Base-by-base conservation (phyloP, 30 jellyfish, hydroid and myxozoan species). In the Hydra vulgaris region DNA sequence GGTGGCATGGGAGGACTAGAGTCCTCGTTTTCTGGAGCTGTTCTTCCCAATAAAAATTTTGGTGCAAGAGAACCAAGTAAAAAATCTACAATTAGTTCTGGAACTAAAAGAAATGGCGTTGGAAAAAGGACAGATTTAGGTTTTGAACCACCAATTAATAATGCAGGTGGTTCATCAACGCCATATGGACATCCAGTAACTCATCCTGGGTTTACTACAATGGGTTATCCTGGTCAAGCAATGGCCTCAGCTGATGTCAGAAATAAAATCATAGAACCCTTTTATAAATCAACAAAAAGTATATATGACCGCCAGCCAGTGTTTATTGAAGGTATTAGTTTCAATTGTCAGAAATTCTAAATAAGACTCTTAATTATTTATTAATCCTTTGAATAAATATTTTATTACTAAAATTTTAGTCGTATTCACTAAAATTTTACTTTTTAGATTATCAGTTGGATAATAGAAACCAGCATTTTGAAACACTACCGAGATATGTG, bases 121-220 rank as follows among this genome's bases (percentile, higher is more conserved):
- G 61, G 61, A 40, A 69, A 21, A 69, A 21, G 27, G 15, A 69
- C 76, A 23, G 52, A 27, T 19, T 27, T 73, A 19, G 53, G 53
- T 27, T 22, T 54, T 73, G 53, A 22, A 19, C 81, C 81, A 73
- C 8, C 27, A 3, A 18, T 54, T 1, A 27, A 73, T n/a, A 20
- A 27, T 18, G 53, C 81, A 19, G 55, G 27, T 73, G 87, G 87
- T 0, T 23, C 55, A 0, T 95, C 97, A 18, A 82, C 91, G 73
- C 95, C 97, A 17, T 85, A 81, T 26, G 97, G 95, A 7, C 97
- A 90, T 72, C 97, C 97, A 17, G 97, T 90, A 19, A 90, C 97
- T 15, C 97, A 90, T 73, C 97, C 97, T 25, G 97, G 97, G 12
- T 90, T 90, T 81, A 90, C 97, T 18, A 90, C 97, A 23, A 89